These are phyloP conservation scores for Geopemphigus sp. DNA, from an alignment of 1,140 invertebrate species.

Conservation along the genomic window DNA sequence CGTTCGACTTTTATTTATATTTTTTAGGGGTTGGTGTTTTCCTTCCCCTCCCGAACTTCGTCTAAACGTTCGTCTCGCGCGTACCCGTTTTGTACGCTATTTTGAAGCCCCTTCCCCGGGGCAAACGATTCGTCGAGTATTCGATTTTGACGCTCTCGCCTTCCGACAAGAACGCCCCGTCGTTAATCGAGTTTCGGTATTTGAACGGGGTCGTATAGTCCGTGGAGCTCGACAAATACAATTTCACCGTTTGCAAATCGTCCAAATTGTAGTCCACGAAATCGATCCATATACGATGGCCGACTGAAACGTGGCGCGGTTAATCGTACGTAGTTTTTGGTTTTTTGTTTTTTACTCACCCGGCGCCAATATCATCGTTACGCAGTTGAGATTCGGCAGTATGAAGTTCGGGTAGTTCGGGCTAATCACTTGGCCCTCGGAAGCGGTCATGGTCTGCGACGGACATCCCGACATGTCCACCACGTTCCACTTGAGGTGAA, in stretches of 20 bases:
- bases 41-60: no score
- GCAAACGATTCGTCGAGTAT: conserved; percentile 61
- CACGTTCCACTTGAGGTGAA: conserved; percentile 65
- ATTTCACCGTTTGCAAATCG: conserved; percentile 43
- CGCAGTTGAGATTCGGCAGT: conserved; percentile 66
- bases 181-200: conserved; percentile 58
- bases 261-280: conserved; percentile 62
- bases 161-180: conserved; percentile 64
- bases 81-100: conserved; percentile 64
- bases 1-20: no score
- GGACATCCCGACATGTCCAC: conserved; percentile 68
- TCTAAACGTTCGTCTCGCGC: no score
- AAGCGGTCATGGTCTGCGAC: conserved; percentile 63
- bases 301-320: no score
- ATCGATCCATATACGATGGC: conserved; percentile 66
- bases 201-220: conserved; percentile 57
- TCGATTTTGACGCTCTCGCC: conserved; percentile 61
- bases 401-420: conserved; percentile 70
- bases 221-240: not conserved
- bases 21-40: no score
- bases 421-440: conserved; percentile 61
- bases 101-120: conserved; percentile 62
- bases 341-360: conserved; percentile 52
- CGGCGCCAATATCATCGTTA: conserved; percentile 65
- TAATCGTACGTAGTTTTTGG: no score